Percentiles rank a stretch among this genome's conserved stretches.
Conservation (phyloP, 2,113 vertebrate species). For the Climacteris rufus region DNA sequence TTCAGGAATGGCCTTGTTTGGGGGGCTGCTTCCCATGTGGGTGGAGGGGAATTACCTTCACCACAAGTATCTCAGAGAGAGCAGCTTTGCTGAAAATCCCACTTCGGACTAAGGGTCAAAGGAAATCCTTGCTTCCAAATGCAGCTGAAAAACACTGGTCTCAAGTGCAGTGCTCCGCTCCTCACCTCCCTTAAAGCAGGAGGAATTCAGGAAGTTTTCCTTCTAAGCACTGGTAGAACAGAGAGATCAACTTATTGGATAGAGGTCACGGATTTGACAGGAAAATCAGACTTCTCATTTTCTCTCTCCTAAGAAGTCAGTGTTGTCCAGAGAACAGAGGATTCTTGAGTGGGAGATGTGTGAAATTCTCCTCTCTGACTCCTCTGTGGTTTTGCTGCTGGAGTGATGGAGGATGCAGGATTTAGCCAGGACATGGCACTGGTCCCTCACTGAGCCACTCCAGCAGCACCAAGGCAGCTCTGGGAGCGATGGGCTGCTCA, state of each 20-base stretch:
- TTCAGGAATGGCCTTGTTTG: accelerated
- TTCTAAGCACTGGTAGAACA: background rate
- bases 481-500: background rate
- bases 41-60: background rate
- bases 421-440: background rate
- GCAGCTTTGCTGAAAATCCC: background rate
- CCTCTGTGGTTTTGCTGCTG: background rate
- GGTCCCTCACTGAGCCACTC: background rate
- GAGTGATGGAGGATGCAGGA: background rate
- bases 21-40: background rate
- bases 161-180: background rate
- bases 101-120: background rate
- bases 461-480: background rate
- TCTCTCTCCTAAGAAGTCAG: background rate
- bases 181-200: background rate
- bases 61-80: background rate
- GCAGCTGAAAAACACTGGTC: background rate
- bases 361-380: background rate
- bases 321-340: background rate
- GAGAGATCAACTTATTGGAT: accelerated
- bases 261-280: accelerated
- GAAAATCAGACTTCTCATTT: background rate
- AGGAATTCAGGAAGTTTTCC: background rate
- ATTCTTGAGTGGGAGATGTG: background rate
- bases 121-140: background rate